Conservation (phyloP, 2,113 vertebrate species). For the Rhinolophus sinicus region DNA sequence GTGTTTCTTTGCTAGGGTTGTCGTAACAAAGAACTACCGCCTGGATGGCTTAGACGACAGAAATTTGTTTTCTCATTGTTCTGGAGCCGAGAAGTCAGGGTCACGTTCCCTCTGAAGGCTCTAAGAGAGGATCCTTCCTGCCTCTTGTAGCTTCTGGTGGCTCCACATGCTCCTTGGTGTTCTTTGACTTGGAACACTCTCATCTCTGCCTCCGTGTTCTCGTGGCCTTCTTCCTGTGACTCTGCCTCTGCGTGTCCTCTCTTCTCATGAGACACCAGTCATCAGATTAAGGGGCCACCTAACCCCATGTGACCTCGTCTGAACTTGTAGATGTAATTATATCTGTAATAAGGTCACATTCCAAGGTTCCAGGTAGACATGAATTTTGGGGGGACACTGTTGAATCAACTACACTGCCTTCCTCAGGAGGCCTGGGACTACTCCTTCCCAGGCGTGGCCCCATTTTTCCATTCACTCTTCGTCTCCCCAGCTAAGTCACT, state of each 20-base stretch:
- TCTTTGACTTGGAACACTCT: neutral
- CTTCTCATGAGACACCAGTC: neutral
- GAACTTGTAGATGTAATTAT: neutral
- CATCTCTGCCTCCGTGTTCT: neutral
- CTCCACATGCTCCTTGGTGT: fast-evolving
- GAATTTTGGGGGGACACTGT: neutral
- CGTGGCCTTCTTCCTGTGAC: neutral
- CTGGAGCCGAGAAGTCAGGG: neutral
- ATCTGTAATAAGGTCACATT: neutral
- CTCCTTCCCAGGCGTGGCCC: no score
- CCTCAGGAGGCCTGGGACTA: neutral
- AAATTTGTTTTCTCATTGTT: neutral
- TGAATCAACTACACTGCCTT: neutral
- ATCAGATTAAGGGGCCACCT: neutral
- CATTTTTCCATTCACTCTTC: neutral
- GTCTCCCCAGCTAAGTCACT: neutral
- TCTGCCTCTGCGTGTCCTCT: neutral
- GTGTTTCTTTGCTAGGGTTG: neutral
- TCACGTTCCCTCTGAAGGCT: neutral
- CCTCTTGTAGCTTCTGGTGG: neutral
- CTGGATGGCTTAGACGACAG: neutral
- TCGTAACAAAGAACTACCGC: neutral
- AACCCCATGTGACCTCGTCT: neutral
- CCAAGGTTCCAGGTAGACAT: neutral
- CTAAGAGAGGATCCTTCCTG: neutral